phyloP scores from a whole-genome alignment of 2,113 vertebrate genomes.

The Phyllopteryx taeniolatus region DNA sequence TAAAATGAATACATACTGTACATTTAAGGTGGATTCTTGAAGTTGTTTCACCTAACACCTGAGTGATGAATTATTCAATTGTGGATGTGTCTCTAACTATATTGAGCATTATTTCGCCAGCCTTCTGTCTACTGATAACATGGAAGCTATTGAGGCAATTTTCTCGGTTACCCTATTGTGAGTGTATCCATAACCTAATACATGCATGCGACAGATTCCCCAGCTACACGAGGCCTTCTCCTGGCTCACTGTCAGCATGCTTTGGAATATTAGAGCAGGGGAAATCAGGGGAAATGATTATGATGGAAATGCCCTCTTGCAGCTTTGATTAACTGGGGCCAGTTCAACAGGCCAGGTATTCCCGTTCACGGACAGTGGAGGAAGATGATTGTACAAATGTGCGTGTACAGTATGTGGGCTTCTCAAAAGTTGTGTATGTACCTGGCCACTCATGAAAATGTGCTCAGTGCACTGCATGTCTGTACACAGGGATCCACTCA shows the following conservation, averaged over 20 bases:
- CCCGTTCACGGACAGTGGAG: constrained; percentile 52
- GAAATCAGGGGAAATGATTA: constrained; percentile 44
- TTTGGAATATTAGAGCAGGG: constrained; percentile 48
- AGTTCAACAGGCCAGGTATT: constrained; percentile 33
- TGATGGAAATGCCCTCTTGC: constrained; percentile 60
- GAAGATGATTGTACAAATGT: constrained; percentile 29
- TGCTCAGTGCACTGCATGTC: constrained; percentile 5
- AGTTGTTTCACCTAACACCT: too few relatives aligned
- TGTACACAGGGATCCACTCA: constrained; percentile 19
- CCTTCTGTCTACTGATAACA: constrained; percentile 5
- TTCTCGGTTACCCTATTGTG: constrained; percentile 1
- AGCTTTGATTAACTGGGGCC: constrained; percentile 17
- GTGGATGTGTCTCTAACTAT: too few relatives aligned
- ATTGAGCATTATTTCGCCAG: not conserved
- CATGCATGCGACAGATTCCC: constrained; percentile 43
- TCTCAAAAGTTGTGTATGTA: not conserved
- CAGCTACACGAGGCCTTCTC: constrained; percentile 21
- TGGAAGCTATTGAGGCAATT: constrained; percentile 5
- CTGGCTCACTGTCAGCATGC: constrained; percentile 46
- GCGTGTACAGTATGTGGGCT: constrained; percentile 18
- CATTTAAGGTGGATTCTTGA: too few relatives aligned
- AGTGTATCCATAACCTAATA: constrained; percentile 28
- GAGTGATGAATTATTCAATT: too few relatives aligned
- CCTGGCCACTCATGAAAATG: constrained; percentile 4
- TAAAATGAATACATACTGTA: too few relatives aligned